These are phyloP conservation scores for Tautogolabrus adspersus DNA, from an alignment of 2,113 vertebrate genomes.

Conservation along the genomic window DNA sequence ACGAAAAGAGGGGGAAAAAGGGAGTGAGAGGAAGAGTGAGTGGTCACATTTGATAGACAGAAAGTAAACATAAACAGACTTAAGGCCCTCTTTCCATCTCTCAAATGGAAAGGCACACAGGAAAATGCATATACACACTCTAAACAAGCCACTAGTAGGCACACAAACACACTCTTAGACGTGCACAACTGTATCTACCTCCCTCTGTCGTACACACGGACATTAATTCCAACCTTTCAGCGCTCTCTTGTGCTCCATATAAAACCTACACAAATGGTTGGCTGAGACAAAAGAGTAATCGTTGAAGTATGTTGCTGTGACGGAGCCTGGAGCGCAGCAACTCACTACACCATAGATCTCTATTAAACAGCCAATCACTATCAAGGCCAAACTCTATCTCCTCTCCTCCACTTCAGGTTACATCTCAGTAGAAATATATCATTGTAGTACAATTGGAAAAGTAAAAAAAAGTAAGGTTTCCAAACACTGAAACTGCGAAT, in stretches of 20 bases:
- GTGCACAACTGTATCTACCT: slow-evolving; percentile 3
- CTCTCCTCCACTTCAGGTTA: slow-evolving; percentile 14
- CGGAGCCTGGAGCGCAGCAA: slow-evolving; percentile 37
- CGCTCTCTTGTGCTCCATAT: slow-evolving; percentile 47
- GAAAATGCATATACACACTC: slow-evolving; percentile 30
- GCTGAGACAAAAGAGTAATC: slow-evolving; percentile 61
- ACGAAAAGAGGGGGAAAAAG: not conserved
- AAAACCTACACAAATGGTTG: slow-evolving; percentile 39
- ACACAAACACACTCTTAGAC: not conserved
- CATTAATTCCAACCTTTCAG: slow-evolving; percentile 59
- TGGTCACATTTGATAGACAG: slow-evolving; percentile 48
- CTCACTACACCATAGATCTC: slow-evolving; percentile 36
- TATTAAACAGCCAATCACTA: slow-evolving; percentile 51
- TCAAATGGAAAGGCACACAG: slow-evolving; percentile 60
- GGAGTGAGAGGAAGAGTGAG: slow-evolving; percentile 23
- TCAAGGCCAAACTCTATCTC: slow-evolving; percentile 50
- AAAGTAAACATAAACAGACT: slow-evolving; percentile 71
- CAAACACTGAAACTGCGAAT: not conserved
- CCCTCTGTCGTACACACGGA: slow-evolving; percentile 5
- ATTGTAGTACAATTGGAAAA: not conserved
- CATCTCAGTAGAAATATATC: not conserved
- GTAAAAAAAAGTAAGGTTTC: slow-evolving; percentile 6
- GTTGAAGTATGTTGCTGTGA: slow-evolving; percentile 57
- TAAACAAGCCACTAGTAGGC: slow-evolving; percentile 14
- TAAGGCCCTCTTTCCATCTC: slow-evolving; percentile 62